Evolutionary conservation across 2,113 vertebrate species (phyloP).

Genomic region (Sialia sialis): DNA sequence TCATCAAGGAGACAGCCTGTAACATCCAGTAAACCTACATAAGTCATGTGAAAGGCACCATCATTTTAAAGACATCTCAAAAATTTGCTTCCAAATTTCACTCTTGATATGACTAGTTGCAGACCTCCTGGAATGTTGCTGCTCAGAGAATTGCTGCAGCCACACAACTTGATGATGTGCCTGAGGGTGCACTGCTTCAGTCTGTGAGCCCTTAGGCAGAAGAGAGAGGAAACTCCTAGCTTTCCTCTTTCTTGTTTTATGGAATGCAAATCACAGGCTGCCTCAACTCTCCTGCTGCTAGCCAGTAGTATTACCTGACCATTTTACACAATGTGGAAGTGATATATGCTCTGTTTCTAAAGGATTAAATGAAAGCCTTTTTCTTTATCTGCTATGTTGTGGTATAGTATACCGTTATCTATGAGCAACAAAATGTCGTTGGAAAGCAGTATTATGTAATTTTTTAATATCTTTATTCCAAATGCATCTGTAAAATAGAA

Average conservation of each 20-base stretch:
- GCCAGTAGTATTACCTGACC: background rate
- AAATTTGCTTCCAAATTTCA: background rate
- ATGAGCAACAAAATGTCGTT: background rate
- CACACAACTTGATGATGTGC: background rate
- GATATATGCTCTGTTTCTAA: background rate
- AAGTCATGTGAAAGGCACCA: accelerated
- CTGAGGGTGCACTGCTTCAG: background rate
- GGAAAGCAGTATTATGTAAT: background rate
- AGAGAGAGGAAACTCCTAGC: background rate
- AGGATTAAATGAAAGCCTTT: background rate
- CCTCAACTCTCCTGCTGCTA: background rate
- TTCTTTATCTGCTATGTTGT: background rate
- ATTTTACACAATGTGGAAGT: background rate
- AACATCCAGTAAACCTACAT: background rate
- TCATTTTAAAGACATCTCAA: background rate
- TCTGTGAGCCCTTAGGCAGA: background rate
- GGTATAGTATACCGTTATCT: background rate
- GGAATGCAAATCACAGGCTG: background rate
- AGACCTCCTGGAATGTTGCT: background rate
- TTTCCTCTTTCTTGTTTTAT: background rate
- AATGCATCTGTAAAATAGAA: background rate
- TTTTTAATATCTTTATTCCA: background rate
- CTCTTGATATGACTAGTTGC: background rate
- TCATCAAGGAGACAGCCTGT: background rate
- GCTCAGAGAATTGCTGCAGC: background rate